Evolutionary conservation across 2,797 vertebrate genomes (phyloP), one percentile per base, ranked within the genome.

Genomic region (Dermochelys coriacea): DNA sequence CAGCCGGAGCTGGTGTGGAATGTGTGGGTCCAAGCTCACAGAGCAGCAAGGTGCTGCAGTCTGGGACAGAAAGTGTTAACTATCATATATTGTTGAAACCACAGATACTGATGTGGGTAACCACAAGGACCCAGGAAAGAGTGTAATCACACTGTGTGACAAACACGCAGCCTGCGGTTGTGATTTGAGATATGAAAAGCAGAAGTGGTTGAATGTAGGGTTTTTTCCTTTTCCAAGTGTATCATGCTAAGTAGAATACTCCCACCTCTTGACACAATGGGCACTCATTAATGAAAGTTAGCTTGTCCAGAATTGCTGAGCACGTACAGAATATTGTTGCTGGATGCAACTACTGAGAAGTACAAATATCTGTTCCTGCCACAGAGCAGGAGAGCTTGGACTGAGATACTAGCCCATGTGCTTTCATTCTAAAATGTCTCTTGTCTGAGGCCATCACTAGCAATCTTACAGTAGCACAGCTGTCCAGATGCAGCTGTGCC

Each of bases 251-350:
- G 47, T 2, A 2, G 51, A 81, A 82, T 89, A 91, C 80, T 94
- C 91, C 37, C 0, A 51, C 80, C 31, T 31, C 47, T 34, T 82
- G 80, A 9, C 1, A 2, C 78, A 86, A 4, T 59, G 19, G 80
- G 75, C 78, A 25, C 77, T 96, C 52, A 1, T 57, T 54, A 45
- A n/a, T 71, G 0, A 2, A 15, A 27, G n/a, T 37, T 6, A 23
- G 87, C 89, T 91, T 37, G 12, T 94, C 64, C 37, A 91, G 81
- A 91, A 79, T 9, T 89, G 34, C 77, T 79, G 52, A 94, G 31
- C 25, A 61, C 14, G 49, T 78, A 29, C 64, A 41, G 49, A 93
- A 34, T 18, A 2, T 61, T 93, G 51, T 21, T 83, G 90, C 68
- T 82, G 84, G 55, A 88, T 90, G 29, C 52, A 91, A 77, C 0